Conservation (phyloP, 2,113 vertebrate genomes). For the Charadrius vociferus region DNA sequence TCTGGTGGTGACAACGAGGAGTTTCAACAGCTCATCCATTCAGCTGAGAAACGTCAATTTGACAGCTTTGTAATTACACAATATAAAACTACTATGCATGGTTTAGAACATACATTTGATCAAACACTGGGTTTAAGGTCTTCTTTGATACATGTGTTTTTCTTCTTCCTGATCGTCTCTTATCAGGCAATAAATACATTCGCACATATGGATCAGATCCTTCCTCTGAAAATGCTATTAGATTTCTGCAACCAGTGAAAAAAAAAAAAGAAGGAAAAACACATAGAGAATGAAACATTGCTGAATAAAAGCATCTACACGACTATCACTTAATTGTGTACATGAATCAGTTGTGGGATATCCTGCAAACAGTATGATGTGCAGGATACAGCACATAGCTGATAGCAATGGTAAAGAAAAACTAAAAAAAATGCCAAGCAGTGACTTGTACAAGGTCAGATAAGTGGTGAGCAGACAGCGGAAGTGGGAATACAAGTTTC, state of each 20-base stretch:
- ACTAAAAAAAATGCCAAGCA: not conserved
- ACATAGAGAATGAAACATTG: not conserved
- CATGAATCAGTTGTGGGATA: not conserved
- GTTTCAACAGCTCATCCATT: not conserved
- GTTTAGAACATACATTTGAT: slow-evolving; percentile 84
- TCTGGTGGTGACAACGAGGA: not conserved
- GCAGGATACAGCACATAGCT: not conserved
- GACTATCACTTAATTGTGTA: not conserved
- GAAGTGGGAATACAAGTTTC: not conserved
- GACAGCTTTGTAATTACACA: not conserved
- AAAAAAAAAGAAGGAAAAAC: not conserved
- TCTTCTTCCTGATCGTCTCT: slow-evolving; percentile 91
- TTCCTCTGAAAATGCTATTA: slow-evolving; percentile 91
- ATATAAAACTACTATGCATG: not conserved
- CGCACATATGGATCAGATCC: slow-evolving; percentile 94
- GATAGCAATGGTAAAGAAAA: not conserved
- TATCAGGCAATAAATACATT: slow-evolving; percentile 94
- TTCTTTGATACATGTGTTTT: slow-evolving; percentile 94
- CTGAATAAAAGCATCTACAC: not conserved
- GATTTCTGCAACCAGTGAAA: slow-evolving; percentile 79
- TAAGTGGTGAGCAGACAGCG: not conserved
- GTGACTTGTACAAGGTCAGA: not conserved
- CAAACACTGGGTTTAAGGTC: slow-evolving; percentile 88
- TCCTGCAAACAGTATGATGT: not conserved
- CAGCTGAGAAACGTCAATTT: not conserved